phyloP scores from a whole-genome alignment of 2,797 vertebrate species.

The Hydrocynus forskahlii region DNA sequence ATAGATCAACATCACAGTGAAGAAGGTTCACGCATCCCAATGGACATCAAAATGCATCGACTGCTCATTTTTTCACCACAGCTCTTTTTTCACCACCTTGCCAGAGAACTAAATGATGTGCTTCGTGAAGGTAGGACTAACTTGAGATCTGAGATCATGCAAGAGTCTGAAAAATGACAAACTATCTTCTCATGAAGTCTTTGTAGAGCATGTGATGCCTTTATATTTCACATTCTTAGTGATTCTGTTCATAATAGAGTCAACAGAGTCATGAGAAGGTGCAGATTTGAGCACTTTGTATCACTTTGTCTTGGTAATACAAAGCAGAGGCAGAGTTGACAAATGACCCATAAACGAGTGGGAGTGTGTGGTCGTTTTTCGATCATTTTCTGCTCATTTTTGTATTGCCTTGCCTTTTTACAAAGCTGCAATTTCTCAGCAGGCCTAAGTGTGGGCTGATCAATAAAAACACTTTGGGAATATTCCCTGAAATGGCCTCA shows the following conservation, averaged over 20 bases:
- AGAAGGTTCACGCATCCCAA: not conserved
- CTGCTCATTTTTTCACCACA: not conserved
- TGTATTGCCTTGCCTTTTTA: not conserved
- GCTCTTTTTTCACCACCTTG: not conserved
- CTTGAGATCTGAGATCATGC: not conserved
- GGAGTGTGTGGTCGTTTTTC: slow-evolving; percentile 20
- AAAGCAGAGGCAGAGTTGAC: not conserved
- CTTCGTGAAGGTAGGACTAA: not conserved
- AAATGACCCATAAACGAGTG: slow-evolving; percentile 11
- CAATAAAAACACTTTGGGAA: slow-evolving; percentile 37
- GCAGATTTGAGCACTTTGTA: not conserved
- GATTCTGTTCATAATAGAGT: not conserved
- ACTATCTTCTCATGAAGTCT: not conserved
- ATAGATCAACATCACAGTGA: not conserved
- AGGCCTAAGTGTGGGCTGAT: slow-evolving; percentile 30
- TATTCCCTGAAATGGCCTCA: slow-evolving; percentile 27
- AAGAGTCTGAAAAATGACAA: not conserved
- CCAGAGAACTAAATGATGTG: not conserved
- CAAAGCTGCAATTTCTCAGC: slow-evolving; percentile 28
- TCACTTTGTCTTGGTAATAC: not conserved
- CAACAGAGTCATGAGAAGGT: too few species aligned
- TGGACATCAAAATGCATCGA: not conserved
- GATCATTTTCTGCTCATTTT: slow-evolving; percentile 7
- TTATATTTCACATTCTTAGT: not conserved
- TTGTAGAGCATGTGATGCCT: not conserved